Conservation (phyloP, 2,113 vertebrate genomes). For the Antechinus stuartii region DNA sequence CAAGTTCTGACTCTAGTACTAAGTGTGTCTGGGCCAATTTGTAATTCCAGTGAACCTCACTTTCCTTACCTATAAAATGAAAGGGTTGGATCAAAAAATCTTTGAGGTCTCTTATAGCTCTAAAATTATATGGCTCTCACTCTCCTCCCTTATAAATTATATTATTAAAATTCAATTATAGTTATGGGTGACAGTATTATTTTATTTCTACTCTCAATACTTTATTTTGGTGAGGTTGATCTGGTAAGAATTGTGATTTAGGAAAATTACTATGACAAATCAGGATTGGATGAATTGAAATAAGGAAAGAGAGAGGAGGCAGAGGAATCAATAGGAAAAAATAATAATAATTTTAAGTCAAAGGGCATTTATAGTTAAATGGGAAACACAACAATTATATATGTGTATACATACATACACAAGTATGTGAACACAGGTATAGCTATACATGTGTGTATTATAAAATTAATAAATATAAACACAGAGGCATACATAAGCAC, state of each 20-base stretch:
- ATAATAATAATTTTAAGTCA: background rate
- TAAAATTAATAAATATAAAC: background rate
- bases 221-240: background rate
- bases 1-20: background rate
- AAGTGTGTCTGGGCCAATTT: background rate
- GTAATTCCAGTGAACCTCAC: background rate
- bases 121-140: background rate
- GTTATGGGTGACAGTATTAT: background rate
- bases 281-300: background rate
- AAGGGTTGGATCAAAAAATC: background rate
- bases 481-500: background rate
- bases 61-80: background rate
- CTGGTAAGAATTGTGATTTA: too few relatives aligned
- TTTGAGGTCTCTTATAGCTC: background rate
- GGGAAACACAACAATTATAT: background rate
- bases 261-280: background rate
- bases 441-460: background rate
- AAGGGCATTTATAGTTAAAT: background rate
- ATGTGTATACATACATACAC: background rate
- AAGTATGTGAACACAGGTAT: too few relatives aligned
- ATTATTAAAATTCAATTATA: background rate
- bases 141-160: background rate
- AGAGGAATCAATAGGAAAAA: background rate
- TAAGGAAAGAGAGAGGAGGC: background rate
- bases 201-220: background rate